Conservation (phyloP, 2,113 vertebrate genomes). For the Phyllostomus discolor region DNA sequence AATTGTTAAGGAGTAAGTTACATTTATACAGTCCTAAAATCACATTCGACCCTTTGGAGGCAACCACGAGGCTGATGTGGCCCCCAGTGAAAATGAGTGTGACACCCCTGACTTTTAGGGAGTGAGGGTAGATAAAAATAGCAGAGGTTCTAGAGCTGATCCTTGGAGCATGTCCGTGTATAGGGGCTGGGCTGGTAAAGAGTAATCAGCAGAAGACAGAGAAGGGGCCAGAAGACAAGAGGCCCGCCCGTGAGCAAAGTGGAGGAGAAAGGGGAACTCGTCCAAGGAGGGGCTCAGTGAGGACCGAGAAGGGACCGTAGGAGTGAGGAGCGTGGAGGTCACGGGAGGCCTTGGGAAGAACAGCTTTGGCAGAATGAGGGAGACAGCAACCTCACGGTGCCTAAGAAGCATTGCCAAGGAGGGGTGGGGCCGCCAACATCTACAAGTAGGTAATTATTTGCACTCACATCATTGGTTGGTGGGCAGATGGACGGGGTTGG, state of each 20-base stretch:
- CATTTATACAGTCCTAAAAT: too few relatives aligned
- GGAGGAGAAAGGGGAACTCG: background rate
- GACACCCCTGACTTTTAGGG: background rate
- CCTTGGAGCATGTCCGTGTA: rapidly evolving
- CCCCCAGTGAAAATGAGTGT: too few relatives aligned
- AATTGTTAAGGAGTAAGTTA: too few relatives aligned
- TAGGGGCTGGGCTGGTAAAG: background rate
- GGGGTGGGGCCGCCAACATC: too few relatives aligned
- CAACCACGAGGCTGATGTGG: too few relatives aligned
- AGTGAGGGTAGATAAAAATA: background rate
- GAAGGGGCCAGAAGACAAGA: background rate
- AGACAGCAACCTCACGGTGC: rapidly evolving
- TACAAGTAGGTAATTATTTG: background rate
- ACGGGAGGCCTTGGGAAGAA: background rate
- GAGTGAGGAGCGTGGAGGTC: background rate
- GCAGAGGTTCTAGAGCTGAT: background rate
- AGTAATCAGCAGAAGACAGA: background rate
- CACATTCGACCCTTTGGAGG: too few relatives aligned
- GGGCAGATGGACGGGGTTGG: background rate
- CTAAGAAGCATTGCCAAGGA: background rate
- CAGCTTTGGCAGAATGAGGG: background rate
- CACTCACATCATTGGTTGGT: rapidly evolving
- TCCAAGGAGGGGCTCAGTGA: rapidly evolving
- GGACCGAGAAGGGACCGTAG: too few relatives aligned
- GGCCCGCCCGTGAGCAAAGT: background rate